phyloP scores from a whole-genome alignment of 1,140 invertebrate species.

The Drosophila mayri region DNA sequence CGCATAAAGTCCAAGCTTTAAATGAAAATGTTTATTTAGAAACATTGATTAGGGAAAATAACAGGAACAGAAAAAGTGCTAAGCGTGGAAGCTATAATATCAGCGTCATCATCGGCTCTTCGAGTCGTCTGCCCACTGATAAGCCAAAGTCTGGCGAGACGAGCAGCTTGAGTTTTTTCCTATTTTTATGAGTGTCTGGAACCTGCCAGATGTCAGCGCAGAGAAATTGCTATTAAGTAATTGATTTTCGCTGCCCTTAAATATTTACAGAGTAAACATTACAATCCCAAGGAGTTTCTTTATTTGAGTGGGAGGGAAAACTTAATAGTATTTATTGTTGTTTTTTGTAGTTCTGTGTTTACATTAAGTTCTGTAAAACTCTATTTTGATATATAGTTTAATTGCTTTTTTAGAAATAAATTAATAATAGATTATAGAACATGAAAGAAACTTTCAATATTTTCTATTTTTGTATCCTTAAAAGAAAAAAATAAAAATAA shows the following conservation, averaged over 20 bases:
- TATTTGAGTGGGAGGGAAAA: background rate
- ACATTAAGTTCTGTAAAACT: background rate
- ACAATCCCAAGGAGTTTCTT: slow-evolving; percentile 13
- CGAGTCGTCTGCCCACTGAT: slow-evolving; percentile 47
- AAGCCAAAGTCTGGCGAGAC: slow-evolving; percentile 33
- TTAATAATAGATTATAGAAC: background rate
- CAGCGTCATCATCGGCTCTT: slow-evolving; percentile 23
- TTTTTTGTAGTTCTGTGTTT: background rate
- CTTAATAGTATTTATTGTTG: background rate
- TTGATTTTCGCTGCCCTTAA: slow-evolving; percentile 36
- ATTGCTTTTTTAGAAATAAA: background rate
- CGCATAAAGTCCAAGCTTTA: background rate
- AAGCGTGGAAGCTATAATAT: slow-evolving; percentile 50
- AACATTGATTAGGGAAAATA: slow-evolving; percentile 30
- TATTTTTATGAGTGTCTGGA: slow-evolving; percentile 33
- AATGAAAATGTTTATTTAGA: slow-evolving; percentile 31
- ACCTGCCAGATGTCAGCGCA: slow-evolving; percentile 37
- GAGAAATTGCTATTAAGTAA: slow-evolving; percentile 33
- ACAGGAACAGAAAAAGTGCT: slow-evolving; percentile 1
- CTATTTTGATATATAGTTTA: background rate
- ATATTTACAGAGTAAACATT: slow-evolving; percentile 50
- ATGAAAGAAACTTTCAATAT: too few relatives aligned
- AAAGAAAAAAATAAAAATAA: too few relatives aligned
- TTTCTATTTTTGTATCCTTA: too few relatives aligned
- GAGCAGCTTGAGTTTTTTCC: slow-evolving; percentile 23